phyloP scores from a whole-genome alignment of 2,888 invertebrate species.

The Acanthosepion pharaonis region DNA sequence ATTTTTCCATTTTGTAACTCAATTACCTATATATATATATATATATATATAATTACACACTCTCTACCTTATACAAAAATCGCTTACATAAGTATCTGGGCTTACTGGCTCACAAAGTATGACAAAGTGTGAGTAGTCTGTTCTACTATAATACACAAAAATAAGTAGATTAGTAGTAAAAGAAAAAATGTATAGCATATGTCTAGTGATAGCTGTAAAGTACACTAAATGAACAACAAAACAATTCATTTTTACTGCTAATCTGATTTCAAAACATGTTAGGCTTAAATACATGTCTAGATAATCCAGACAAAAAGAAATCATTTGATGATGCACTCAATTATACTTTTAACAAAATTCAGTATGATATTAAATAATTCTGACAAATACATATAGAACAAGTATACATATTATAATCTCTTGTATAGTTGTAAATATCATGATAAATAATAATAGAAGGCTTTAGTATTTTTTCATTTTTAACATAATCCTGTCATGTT shows the following conservation, averaged over 20 bases:
- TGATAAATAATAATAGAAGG: no score
- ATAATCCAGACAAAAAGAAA: neutral
- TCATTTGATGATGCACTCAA: neutral
- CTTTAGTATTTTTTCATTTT: no score
- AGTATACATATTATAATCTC: no score
- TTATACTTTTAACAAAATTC: neutral
- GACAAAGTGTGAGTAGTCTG: neutral
- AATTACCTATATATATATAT: no score
- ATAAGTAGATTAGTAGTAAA: neutral
- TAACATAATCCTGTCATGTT: no score
- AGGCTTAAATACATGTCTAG: neutral
- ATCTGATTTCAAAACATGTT: slow-evolving; percentile 20
- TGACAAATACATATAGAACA: no score
- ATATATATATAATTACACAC: no score
- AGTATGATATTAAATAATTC: no score
- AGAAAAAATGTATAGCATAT: neutral
- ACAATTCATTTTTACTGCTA: neutral
- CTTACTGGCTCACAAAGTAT: neutral
- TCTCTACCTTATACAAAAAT: neutral
- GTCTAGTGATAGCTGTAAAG: neutral
- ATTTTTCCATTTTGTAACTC: no score
- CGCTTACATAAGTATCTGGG: neutral
- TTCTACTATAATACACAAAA: neutral
- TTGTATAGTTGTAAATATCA: no score
- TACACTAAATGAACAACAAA: neutral